Evolutionary conservation across 2,113 vertebrate genomes (phyloP).

Genomic region (Catharus bicknelli): DNA sequence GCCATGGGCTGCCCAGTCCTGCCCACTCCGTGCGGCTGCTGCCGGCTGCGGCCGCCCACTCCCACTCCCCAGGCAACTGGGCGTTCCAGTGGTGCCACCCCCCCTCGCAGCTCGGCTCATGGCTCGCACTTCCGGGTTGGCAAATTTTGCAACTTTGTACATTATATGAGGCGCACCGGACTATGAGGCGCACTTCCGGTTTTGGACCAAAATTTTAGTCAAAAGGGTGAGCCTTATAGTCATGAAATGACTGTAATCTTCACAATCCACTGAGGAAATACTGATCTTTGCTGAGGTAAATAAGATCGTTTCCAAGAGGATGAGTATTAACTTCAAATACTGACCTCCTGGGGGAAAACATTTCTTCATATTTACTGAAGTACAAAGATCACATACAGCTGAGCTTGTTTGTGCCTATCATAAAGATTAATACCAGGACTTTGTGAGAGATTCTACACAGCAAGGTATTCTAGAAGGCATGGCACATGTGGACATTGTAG

Average conservation of each 20-base stretch:
- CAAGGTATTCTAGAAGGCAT: background rate
- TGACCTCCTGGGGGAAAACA: background rate
- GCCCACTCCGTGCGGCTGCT: too few relatives aligned
- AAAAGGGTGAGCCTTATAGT: too few relatives aligned
- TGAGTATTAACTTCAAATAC: background rate
- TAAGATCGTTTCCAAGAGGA: background rate
- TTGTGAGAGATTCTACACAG: background rate
- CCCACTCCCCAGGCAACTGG: too few relatives aligned
- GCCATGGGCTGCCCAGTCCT: too few relatives aligned
- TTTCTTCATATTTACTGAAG: background rate
- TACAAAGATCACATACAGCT: background rate
- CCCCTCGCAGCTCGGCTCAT: too few relatives aligned
- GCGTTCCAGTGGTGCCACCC: too few relatives aligned
- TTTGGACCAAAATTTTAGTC: too few relatives aligned
- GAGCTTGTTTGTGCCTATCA: background rate
- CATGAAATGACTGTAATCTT: background rate
- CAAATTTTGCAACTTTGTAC: too few relatives aligned
- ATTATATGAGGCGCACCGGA: too few relatives aligned
- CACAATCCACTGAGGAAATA: background rate
- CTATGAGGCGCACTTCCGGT: too few relatives aligned
- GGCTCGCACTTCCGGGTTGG: too few relatives aligned
- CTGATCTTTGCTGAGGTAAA: background rate
- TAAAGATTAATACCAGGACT: background rate
- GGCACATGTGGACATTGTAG: accelerated
- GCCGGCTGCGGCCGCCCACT: too few relatives aligned